These are phyloP conservation scores for Drosophila neonasuta DNA, from an alignment of 2,888 invertebrate species.

Conservation along the genomic window DNA sequence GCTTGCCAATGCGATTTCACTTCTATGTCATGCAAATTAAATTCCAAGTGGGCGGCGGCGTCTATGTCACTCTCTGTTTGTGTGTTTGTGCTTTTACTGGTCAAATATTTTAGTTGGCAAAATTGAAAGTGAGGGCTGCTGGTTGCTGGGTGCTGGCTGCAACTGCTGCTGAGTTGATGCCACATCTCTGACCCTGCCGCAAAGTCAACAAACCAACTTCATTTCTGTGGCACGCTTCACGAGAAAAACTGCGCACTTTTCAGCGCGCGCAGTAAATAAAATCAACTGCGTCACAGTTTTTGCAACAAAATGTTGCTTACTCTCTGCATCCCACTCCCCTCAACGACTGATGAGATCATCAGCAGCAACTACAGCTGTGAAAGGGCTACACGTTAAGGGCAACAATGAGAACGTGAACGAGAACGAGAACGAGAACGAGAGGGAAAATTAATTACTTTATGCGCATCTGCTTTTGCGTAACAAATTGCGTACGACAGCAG, in stretches of 20 bases:
- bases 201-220: conserved; percentile 39
- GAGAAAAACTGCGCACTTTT: conserved; percentile 45
- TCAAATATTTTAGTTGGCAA: conserved; percentile 56
- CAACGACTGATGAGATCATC: conserved; percentile 35
- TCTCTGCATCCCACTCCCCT: not conserved
- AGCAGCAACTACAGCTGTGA: not conserved
- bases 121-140: conserved; percentile 52
- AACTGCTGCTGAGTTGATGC: not conserved
- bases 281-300: conserved; percentile 54
- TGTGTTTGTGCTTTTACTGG: conserved; percentile 28
- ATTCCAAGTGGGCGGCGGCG: conserved; percentile 52
- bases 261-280: conserved; percentile 33
- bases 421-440: too few species aligned
- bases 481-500: conserved; percentile 56
- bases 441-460: conserved; percentile 71
- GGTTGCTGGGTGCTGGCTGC: conserved; percentile 16
- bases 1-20: conserved; percentile 45
- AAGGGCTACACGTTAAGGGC: not conserved
- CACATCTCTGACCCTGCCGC: conserved; percentile 15
- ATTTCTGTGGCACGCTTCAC: conserved; percentile 11
- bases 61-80: conserved; percentile 2
- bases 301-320: conserved; percentile 22
- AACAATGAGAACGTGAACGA: not conserved
- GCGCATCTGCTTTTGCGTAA: conserved; percentile 66
- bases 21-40: conserved; percentile 63